A percentile compares a stretch with the other conserved stretches of the same genome.
Evolutionary conservation across 2,113 vertebrate genomes (phyloP).

Genomic region (Galbula dea): DNA sequence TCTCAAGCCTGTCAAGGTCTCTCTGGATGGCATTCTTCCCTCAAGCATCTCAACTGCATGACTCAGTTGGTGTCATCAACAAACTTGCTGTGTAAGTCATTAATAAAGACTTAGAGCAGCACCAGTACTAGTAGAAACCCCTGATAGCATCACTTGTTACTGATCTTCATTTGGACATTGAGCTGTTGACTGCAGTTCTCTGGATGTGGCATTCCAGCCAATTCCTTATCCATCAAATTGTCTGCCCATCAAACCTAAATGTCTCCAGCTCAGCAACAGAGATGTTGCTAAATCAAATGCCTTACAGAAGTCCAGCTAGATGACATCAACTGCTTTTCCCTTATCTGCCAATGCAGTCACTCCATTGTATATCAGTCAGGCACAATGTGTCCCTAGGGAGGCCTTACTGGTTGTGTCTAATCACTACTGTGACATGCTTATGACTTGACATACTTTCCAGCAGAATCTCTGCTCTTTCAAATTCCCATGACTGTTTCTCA

Average conservation of each 20-base stretch:
- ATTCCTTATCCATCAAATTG: not conserved
- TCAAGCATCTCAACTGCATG: fast-evolving
- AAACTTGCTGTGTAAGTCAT: not conserved
- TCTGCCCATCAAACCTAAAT: not conserved
- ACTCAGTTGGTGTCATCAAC: not conserved
- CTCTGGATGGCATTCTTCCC: too few species aligned
- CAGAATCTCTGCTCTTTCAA: not conserved
- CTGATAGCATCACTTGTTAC: not conserved
- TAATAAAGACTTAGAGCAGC: not conserved
- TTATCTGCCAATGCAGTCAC: not conserved
- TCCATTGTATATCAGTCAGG: not conserved
- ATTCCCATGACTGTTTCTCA: not conserved
- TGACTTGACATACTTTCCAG: not conserved
- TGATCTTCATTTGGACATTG: not conserved
- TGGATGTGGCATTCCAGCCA: not conserved
- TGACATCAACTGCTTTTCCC: fast-evolving
- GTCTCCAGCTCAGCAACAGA: not conserved
- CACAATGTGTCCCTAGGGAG: not conserved
- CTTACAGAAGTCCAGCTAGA: not conserved
- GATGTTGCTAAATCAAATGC: not conserved
- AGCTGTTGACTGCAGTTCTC: fast-evolving
- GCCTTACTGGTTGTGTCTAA: not conserved
- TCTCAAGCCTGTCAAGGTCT: not conserved
- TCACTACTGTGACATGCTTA: not conserved
- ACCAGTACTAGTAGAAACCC: not conserved